Percentiles rank a stretch among this genome's conserved stretches.
Conservation (phyloP, 1,140 invertebrate genomes). For the Hetaerina americana region DNA sequence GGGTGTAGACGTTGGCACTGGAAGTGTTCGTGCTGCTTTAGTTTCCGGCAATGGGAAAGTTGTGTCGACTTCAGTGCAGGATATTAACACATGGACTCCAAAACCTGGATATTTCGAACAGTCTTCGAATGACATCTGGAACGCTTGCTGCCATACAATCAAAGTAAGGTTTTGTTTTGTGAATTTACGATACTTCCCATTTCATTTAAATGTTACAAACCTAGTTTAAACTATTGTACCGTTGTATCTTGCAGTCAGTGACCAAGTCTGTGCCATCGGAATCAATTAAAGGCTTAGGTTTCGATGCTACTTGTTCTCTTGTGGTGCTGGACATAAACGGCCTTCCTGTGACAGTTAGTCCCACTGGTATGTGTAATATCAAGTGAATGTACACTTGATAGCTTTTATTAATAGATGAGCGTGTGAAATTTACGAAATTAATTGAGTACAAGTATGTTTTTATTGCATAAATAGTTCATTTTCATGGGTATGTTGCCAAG, state of each 20-base stretch:
- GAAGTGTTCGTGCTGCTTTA: constrained; percentile 71
- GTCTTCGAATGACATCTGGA: constrained; percentile 85
- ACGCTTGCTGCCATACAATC: constrained; percentile 47
- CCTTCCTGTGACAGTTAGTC: constrained; percentile 60
- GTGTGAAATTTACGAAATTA: neutral
- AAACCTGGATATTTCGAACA: constrained; percentile 74
- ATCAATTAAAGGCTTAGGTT: constrained; percentile 70
- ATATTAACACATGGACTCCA: constrained; percentile 66
- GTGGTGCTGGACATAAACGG: constrained; percentile 61
- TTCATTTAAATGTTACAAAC: neutral
- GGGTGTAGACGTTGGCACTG: constrained; percentile 89
- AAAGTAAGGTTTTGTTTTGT: constrained; percentile 35
- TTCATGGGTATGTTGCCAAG: too few relatives aligned
- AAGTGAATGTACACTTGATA: neutral
- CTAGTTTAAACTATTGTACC: neutral
- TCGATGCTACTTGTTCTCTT: constrained; percentile 92
- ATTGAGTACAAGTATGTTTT: neutral
- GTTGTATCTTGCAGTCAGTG: constrained; percentile 40
- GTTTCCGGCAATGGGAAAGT: constrained; percentile 54
- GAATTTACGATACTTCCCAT: neutral
- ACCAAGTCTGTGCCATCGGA: constrained; percentile 36
- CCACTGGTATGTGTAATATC: constrained; percentile 35
- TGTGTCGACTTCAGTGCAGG: constrained; percentile 41
- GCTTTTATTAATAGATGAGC: neutral
- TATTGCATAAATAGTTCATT: too few relatives aligned